Base-by-base conservation (phyloP, 2,797 vertebrate genomes). In the Menidia menidia region DNA sequence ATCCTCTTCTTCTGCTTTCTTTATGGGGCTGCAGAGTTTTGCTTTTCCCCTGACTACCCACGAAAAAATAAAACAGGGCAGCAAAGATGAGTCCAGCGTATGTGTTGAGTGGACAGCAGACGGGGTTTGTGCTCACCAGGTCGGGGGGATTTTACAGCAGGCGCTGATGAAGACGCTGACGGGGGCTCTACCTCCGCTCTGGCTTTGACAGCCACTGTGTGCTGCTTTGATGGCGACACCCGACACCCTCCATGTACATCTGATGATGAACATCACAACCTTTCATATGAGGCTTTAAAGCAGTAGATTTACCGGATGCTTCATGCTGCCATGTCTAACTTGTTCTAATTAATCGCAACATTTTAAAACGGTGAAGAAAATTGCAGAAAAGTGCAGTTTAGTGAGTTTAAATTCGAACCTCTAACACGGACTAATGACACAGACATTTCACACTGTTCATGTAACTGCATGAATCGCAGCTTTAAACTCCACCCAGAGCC, bases 21-120 rank as follows among this genome's bases (percentile, higher is more conserved):
- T 44, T 9, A 19, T 35, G 3, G 82, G 73, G 47, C 75, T 84
- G 39, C 32, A 62, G 48, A 59, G 25, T 60, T 83, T 91, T 0
- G 54, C 66, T 44, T 77, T 90, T 47, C 80, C 81, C 10, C 66
- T 85, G 14, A 16, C 91, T 92, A 43, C 5, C 64, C 13, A 35
- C 35, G 19, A 25, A 4, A 76, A 19, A 47, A 14, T 42, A 39
- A 1, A 67, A 60, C 7, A 16, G 30, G 7, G 42, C 2, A 32
- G n/a, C 47, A 25, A 52, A 51, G 1, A 42, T 2, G 3, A 59
- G 4, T 71, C 8, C 45, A 0, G 2, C 9, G 51, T 53, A 15
- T 53, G 51, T 32, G 51, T 31, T 47, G 41, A 73, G 14, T 6
- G 6, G 48, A 18, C 7, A 44, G 51, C 15, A n/a, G 16, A 50